Percentiles rank a stretch among this genome's conserved stretches.
Evolutionary conservation across 1,140 invertebrate genomes (phyloP).

Genomic region (Himalopsyche phryganea): DNA sequence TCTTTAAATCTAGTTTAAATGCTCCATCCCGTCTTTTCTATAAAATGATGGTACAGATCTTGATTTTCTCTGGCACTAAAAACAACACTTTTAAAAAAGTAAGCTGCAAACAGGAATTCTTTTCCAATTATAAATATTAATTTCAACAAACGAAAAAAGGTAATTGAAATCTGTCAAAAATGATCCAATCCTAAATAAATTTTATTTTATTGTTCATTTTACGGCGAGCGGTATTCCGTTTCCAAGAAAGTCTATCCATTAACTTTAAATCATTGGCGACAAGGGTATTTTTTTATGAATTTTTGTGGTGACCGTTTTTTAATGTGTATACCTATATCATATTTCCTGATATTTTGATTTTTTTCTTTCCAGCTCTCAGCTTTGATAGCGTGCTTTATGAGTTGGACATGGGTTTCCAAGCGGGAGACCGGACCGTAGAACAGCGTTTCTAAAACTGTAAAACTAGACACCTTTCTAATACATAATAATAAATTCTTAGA

Average conservation of each 20-base stretch:
- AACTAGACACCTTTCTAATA: too few relatives aligned
- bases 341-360: constrained; percentile 3
- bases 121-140: not conserved
- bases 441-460: too few relatives aligned
- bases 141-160: not conserved
- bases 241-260: constrained; percentile 7
- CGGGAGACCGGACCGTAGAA: too few relatives aligned
- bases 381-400: constrained; percentile 10
- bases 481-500: too few relatives aligned
- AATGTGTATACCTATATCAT: not conserved
- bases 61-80: too few relatives aligned
- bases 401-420: not conserved
- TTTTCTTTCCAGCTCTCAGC: not conserved
- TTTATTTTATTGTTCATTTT: constrained; percentile 1
- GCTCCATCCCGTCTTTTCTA: too few relatives aligned
- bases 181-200: constrained; percentile 1
- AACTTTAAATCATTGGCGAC: constrained; percentile 11
- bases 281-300: constrained; percentile 7
- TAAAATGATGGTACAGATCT: too few relatives aligned
- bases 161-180: constrained; percentile 9
- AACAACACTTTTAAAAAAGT: too few relatives aligned
- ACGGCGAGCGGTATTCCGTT: not conserved
- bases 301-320: constrained; percentile 12
- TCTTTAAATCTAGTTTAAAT: too few relatives aligned
- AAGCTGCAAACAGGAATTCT: too few relatives aligned